Evolutionary conservation across 2,797 vertebrate species (phyloP).

Genomic region (Squalus acanthias): DNA sequence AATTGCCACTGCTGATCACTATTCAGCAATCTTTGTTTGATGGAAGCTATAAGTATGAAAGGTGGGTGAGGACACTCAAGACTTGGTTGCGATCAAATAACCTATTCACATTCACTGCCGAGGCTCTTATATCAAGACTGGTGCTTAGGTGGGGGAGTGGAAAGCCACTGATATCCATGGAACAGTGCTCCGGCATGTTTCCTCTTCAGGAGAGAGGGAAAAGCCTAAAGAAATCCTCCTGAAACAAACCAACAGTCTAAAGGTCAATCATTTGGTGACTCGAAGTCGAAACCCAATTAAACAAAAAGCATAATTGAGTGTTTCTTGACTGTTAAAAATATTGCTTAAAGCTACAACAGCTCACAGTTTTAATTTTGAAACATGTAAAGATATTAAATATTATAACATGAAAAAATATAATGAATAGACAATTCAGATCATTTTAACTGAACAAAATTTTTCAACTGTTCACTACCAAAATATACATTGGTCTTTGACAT

Average conservation of each 20-base stretch:
- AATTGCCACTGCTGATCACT: background rate
- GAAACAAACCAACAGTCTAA: background rate
- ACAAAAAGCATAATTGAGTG: background rate
- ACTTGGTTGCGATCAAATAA: background rate
- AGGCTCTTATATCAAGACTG: background rate
- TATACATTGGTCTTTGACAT: background rate
- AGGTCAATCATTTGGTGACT: background rate
- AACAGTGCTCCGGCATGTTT: background rate
- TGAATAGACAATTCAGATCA: background rate
- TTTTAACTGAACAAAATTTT: background rate
- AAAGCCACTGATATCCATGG: background rate
- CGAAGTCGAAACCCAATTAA: background rate
- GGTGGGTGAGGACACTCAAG: background rate
- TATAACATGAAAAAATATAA: background rate
- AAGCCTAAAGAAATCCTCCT: background rate
- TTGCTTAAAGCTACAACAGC: background rate
- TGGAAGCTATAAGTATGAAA: background rate
- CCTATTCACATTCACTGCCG: background rate
- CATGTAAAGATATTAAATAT: background rate
- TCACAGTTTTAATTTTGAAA: background rate
- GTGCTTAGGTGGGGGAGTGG: background rate
- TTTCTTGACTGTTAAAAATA: background rate
- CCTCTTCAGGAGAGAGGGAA: background rate
- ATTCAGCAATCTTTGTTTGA: background rate
- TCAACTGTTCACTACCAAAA: background rate